Base-by-base conservation (phyloP, 2,797 vertebrate genomes). In the Spatula versicolor region DNA sequence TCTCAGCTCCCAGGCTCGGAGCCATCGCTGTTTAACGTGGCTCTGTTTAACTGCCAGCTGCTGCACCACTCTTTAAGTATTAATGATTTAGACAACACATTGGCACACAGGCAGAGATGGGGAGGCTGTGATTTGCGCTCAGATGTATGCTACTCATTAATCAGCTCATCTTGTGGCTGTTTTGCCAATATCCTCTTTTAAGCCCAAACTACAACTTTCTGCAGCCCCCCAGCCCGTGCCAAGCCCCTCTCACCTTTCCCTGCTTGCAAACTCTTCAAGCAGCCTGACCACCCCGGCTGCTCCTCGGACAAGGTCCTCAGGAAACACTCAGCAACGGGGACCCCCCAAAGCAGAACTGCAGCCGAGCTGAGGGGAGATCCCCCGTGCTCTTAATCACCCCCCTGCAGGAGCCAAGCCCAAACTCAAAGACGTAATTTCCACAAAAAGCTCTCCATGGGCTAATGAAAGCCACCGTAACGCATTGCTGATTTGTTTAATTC, bases 11-110 rank as follows among this genome's bases (percentile, higher is more conserved):
- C 55, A 76, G 80, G 8, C 55, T 48, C 60, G 21, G 56, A 75
- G 74, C 39, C 50, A 20, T 18, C 25, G 7, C 45, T 19, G 43
- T 3, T 67, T 25, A 83, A 77, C 2, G 1, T 28, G 35, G 76
- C 76, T 80, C 64, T 88, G 86, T 25, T 90, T 9, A 39, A 79
- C 86, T 43, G 77, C 55, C 91, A 95, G 95, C 88, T 92, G 92
- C 92, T 67, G 81, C 30, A 55, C 59, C 2, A 1, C 83, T 88
- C 83, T 90, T 90, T 30, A 93, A 95, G 50, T 55, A 93, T 92
- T 96, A 39, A 94, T 86, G 91, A 59, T 31, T 75, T 48, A 92
- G 54, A 84, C 81, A 93, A 64, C 86, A 82, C 60, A 2, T 0
- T 85, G 86, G 91, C 83, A 86, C n/a, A 46, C 78, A 54, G 72